These are phyloP conservation scores for Napeogenes sylphis DNA, from an alignment of 2,888 invertebrate species.

Conservation along the genomic window DNA sequence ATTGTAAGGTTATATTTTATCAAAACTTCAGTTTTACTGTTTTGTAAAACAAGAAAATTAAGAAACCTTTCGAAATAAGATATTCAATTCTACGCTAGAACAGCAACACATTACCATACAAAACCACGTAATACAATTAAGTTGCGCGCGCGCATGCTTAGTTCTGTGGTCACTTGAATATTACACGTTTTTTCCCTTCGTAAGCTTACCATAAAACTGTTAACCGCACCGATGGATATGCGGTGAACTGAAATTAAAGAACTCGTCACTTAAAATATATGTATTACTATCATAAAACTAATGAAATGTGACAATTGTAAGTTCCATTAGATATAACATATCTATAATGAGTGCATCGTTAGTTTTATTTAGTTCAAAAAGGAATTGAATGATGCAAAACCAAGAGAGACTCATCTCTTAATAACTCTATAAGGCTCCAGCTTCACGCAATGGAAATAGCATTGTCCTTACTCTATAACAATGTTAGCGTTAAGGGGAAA, in stretches of 20 bases:
- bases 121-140: constrained; percentile 48
- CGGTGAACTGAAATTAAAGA: constrained; percentile 19
- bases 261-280: constrained; percentile 4
- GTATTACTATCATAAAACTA: neutral
- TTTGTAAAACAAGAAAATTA: neutral
- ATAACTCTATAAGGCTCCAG: neutral
- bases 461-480: neutral
- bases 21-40: neutral
- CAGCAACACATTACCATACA: constrained; percentile 13
- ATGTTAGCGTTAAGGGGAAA: neutral
- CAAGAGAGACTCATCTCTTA: neutral
- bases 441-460: neutral
- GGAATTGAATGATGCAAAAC: too few relatives aligned
- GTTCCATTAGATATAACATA: too few relatives aligned
- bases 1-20: neutral
- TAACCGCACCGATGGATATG: constrained; percentile 45
- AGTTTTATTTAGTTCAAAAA: too few relatives aligned
- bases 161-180: constrained; percentile 48
- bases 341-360: too few relatives aligned
- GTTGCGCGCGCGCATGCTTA: constrained; percentile 43
- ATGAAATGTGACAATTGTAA: too few relatives aligned
- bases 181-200: constrained; percentile 42
- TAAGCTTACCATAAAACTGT: constrained; percentile 55
- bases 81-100: neutral
- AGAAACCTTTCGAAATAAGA: neutral